Evolutionary conservation across 1,140 invertebrate species (phyloP).

Genomic region (Anastrepha obliqua): DNA sequence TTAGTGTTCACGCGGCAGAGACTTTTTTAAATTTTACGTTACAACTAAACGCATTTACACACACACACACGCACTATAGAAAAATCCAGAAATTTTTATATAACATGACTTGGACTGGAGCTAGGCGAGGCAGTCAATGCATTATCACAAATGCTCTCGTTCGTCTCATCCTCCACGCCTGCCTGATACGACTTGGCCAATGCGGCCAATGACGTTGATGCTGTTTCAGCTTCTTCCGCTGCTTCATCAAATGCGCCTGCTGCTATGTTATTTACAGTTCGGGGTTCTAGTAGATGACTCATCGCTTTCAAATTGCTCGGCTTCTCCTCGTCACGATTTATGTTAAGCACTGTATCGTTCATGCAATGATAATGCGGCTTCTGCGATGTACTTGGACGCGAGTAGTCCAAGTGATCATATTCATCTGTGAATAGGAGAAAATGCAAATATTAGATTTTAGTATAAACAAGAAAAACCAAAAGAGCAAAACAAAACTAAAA

Average conservation of each 20-base stretch:
- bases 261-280: neutral
- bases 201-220: conserved; percentile 18
- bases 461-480: neutral
- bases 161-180: conserved; percentile 23
- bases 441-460: conserved; percentile 48
- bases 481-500: neutral
- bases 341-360: conserved; percentile 71
- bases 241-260: conserved; percentile 51
- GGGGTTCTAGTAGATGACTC: conserved; percentile 63
- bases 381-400: conserved; percentile 84
- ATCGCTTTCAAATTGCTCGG: conserved; percentile 72
- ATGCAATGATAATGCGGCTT: conserved; percentile 88
- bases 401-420: conserved; percentile 92
- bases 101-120: conserved; percentile 65
- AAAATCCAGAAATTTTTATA: neutral
- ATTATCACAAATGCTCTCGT: conserved; percentile 66
- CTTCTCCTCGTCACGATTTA: conserved; percentile 71
- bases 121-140: conserved; percentile 69
- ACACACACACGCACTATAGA: neutral
- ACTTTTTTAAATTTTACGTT: too few species aligned
- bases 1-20: too few species aligned
- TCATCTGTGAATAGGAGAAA: conserved; percentile 74
- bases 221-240: conserved; percentile 15
- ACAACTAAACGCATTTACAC: neutral
- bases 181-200: neutral